Evolutionary conservation across 1,140 invertebrate genomes (phyloP).

Genomic region (Dendroctonus ponderosae): DNA sequence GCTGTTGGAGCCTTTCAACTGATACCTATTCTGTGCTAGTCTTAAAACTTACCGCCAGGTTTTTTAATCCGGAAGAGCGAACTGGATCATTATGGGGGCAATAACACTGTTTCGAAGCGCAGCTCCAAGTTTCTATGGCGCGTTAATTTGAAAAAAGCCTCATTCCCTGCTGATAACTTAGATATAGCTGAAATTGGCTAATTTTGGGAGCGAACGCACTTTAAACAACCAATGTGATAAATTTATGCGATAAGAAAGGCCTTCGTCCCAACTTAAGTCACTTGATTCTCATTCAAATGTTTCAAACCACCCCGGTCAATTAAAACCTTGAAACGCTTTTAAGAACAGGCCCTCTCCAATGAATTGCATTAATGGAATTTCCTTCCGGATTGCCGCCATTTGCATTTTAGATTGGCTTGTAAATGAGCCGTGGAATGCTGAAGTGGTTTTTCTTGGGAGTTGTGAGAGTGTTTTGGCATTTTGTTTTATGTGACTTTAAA

Average conservation of each 20-base stretch:
- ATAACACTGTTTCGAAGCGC: neutral
- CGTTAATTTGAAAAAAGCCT: neutral
- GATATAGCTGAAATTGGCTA: neutral
- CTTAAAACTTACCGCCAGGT: neutral
- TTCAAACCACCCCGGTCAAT: constrained; percentile 14
- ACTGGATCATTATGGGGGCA: neutral
- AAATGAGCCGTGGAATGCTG: constrained; percentile 22
- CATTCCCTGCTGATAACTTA: neutral
- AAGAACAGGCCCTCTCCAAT: constrained; percentile 25
- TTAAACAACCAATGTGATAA: neutral
- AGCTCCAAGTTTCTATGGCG: neutral
- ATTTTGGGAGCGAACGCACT: neutral
- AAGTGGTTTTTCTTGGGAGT: constrained; percentile 19
- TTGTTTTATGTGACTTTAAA: neutral
- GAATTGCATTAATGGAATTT: constrained; percentile 28
- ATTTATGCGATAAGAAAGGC: neutral
- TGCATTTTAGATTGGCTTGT: constrained; percentile 28
- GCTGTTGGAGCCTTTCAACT: too few species aligned
- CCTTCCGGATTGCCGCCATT: constrained; percentile 18
- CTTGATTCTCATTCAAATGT: constrained; percentile 20
- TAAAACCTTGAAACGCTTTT: constrained; percentile 26
- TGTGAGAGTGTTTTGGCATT: neutral
- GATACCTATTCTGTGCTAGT: too few species aligned
- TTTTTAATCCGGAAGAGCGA: neutral
- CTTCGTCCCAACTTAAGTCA: constrained; percentile 12